These are phyloP conservation scores for Trematomus loennbergii DNA, from an alignment of 2,113 vertebrate species.

Conservation along the genomic window DNA sequence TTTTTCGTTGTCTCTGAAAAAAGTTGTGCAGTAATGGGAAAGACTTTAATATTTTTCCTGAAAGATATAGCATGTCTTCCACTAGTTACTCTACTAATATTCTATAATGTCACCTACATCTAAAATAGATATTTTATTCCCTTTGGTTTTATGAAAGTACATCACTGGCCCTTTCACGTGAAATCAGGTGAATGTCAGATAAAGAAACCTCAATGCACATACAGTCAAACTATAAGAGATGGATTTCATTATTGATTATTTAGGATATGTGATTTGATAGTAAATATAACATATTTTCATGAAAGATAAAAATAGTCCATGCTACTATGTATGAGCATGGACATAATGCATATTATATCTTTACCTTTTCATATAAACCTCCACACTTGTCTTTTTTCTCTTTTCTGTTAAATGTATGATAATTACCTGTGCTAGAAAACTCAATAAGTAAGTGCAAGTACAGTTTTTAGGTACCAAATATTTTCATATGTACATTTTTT, in stretches of 20 bases:
- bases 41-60: background rate
- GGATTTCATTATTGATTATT: background rate
- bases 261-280: background rate
- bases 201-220: background rate
- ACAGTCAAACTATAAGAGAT: background rate
- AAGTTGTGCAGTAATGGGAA: background rate
- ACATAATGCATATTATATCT: background rate
- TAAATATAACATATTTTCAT: background rate
- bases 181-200: background rate
- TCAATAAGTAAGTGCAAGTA: too few relatives aligned
- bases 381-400: too few relatives aligned
- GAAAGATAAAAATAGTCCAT: background rate
- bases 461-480: too few relatives aligned
- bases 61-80: background rate
- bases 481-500: too few relatives aligned
- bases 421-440: background rate
- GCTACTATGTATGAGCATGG: background rate
- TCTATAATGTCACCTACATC: background rate
- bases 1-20: constrained; percentile 13
- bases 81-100: background rate
- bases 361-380: background rate
- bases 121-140: background rate
- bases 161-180: background rate
- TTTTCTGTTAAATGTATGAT: background rate
- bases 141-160: background rate